Evolutionary conservation across 1,140 invertebrate genomes (phyloP).

Genomic region (Calliphora vicina): DNA sequence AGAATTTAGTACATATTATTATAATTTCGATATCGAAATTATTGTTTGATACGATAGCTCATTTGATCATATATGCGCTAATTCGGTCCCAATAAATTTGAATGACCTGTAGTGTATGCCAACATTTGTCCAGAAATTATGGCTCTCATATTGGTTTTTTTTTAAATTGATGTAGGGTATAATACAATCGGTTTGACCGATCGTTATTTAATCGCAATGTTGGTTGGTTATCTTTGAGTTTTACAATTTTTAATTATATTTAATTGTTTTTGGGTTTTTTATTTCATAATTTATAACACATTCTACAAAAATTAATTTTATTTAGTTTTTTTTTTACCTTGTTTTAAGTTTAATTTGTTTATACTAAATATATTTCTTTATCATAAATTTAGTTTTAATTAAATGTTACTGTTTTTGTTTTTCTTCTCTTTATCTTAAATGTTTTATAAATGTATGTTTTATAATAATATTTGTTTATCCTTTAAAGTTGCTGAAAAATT

Average conservation of each 20-base stretch:
- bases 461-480: not conserved
- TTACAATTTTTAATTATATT: not conserved
- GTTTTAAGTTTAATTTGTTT: not conserved
- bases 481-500: not conserved
- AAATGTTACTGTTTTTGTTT: constrained; percentile 10
- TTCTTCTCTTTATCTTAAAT: not conserved
- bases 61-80: no score
- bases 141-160: no score
- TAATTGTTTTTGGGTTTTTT: not conserved
- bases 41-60: no score
- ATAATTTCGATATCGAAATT: no score
- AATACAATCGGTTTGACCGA: not conserved
- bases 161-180: not conserved
- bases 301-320: not conserved
- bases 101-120: no score
- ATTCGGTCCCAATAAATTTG: no score
- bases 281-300: not conserved
- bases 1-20: no score
- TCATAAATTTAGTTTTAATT: not conserved
- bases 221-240: not conserved
- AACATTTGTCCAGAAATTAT: no score
- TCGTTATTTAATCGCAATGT: not conserved
- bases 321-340: not conserved
- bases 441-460: not conserved
- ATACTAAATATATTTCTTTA: not conserved